Conservation (phyloP, 2,797 vertebrate species). For the Florisuga fusca region DNA sequence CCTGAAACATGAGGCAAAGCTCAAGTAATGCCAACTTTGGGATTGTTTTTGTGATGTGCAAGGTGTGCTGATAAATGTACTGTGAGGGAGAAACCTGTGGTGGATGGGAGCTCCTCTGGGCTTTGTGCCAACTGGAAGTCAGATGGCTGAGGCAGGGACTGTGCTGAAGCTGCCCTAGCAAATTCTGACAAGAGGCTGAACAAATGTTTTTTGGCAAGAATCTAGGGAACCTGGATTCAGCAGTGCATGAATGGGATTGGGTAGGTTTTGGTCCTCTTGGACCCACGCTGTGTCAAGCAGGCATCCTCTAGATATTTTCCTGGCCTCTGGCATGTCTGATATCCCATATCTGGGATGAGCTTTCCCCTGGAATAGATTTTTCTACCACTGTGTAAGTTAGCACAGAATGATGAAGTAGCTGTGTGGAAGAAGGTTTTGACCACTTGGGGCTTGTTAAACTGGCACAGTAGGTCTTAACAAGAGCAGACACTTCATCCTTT, state of each 20-base stretch:
- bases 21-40: neutral
- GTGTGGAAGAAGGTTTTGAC: neutral
- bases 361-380: neutral
- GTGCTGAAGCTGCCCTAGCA: neutral
- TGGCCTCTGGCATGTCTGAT: fast-evolving
- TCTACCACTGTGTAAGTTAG: neutral
- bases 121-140: neutral
- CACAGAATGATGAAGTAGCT: neutral
- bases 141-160: neutral
- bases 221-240: neutral
- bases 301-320: neutral
- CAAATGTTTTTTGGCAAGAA: neutral
- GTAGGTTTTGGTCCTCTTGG: neutral
- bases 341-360: neutral
- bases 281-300: neutral
- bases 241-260: neutral
- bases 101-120: neutral
- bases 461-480: neutral
- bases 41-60: neutral
- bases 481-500: neutral
- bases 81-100: neutral
- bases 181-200: neutral
- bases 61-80: neutral
- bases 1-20: neutral
- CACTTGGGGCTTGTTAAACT: neutral